Evolutionary conservation across 1,140 invertebrate species (phyloP).

Genomic region (Cyclargus thomasi): DNA sequence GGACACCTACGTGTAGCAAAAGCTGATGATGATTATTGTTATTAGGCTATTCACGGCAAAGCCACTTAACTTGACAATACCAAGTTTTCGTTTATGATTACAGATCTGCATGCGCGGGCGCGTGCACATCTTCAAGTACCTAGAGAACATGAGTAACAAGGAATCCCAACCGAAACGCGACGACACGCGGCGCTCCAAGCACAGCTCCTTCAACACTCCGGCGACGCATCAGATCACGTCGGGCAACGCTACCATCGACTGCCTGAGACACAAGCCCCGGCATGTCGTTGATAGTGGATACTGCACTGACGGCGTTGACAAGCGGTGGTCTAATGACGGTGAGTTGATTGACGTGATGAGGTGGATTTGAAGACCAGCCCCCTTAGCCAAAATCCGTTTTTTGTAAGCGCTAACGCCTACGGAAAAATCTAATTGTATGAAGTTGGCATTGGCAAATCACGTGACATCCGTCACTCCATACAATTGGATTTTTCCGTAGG

Average conservation of each 20-base stretch:
- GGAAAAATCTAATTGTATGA: no score
- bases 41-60: no score
- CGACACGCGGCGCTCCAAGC: conserved; percentile 68
- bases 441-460: no score
- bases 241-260: conserved; percentile 75
- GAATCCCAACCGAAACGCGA: conserved; percentile 76
- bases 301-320: conserved; percentile 88
- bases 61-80: not conserved
- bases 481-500: no score
- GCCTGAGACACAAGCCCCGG: conserved; percentile 75
- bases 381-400: no score
- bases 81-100: conserved; percentile 19
- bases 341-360: not conserved
- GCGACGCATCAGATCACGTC: conserved; percentile 58
- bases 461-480: no score
- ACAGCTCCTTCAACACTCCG: conserved; percentile 63
- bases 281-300: conserved; percentile 93
- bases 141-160: conserved; percentile 90
- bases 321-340: conserved; percentile 88
- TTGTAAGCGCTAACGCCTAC: no score
- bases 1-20: no score
- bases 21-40: no score
- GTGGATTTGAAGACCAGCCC: not conserved
- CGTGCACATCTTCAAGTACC: conserved; percentile 95
- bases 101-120: conserved; percentile 93